Conservation (phyloP, 2,113 vertebrate genomes). For the Thalassarche chlororhynchos region DNA sequence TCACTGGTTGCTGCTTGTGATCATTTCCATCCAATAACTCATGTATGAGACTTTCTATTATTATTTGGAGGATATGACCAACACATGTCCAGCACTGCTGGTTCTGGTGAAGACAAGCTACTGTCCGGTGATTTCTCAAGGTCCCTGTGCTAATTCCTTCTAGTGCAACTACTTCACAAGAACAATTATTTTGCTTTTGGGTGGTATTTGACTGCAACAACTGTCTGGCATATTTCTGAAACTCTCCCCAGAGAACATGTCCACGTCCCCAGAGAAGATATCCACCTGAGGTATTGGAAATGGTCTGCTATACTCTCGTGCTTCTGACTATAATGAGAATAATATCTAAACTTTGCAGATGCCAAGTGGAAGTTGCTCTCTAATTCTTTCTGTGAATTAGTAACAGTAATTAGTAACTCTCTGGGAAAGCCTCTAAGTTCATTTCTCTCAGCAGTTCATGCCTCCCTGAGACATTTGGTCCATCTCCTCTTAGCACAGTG, state of each 20-base stretch:
- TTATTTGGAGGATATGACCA: neutral
- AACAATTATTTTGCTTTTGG: neutral
- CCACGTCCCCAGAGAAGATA: neutral
- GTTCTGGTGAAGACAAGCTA: neutral
- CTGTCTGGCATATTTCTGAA: neutral
- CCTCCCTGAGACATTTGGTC: neutral
- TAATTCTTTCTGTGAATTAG: neutral
- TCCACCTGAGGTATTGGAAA: neutral
- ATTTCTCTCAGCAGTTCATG: neutral
- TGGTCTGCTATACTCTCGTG: neutral
- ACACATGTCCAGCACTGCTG: neutral
- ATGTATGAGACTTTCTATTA: neutral
- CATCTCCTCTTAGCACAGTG: neutral
- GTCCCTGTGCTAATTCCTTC: neutral
- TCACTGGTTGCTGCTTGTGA: neutral
- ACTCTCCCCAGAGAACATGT: neutral
- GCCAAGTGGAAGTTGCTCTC: neutral
- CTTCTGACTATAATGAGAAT: neutral
- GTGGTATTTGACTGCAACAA: neutral
- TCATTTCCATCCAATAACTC: neutral
- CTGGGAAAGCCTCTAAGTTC: neutral
- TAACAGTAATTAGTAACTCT: neutral
- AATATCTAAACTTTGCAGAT: neutral
- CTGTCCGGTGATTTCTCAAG: neutral
- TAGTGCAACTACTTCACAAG: neutral